Base-by-base conservation (phyloP, 2,113 vertebrate genomes). In the Ginglymostoma cirratum region DNA sequence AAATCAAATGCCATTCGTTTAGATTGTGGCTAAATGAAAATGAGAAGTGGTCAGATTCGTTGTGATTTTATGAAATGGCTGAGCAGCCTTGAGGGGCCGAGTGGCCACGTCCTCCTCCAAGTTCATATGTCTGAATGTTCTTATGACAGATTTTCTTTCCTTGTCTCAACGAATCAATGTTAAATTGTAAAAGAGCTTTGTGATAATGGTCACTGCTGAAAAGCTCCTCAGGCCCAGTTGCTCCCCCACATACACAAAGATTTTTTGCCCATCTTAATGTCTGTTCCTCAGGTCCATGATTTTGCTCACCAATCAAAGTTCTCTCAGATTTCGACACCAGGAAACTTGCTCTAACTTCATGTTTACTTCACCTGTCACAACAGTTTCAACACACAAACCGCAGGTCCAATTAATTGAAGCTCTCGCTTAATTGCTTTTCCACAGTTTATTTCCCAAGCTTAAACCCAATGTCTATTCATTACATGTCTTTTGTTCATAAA, bases 241-340 rank as follows among this genome's bases (percentile, higher is more conserved):
- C 38, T 72, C 94, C 76, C 38, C 69, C 94, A 70, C 42, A 1
- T 24, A 24, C 23, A 76, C 45, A 72, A 95, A 95, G 67, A 95
- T 48, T 95, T 48, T 89, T 95, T 76, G 67, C 45, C 94, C 24
- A 2, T 52, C 69, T 76, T 48, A 72, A 34, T 95, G 67, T 27
- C 34, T 76, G 52, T 95, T 76, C 52, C 67, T 72, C 45, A 42
- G 69, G 38, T 95, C 94, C 69, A 95, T 95, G 72, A 95, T 95
- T 42, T 95, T 30, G 94, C 45, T 95, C 67, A 95, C 72, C 72
- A 72, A 76, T 76, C 94, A 95, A 70, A 67, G 76, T 95, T 72
- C 69, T 67, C 72, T 95, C 94, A 95, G 67, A 95, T 95, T 76
- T 95, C 17, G 52, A 14, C 94, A 95, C 23, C 93, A 76, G 94